Evolutionary conservation across 2,113 vertebrate species (phyloP).

Genomic region (Hemiscyllium ocellatum): DNA sequence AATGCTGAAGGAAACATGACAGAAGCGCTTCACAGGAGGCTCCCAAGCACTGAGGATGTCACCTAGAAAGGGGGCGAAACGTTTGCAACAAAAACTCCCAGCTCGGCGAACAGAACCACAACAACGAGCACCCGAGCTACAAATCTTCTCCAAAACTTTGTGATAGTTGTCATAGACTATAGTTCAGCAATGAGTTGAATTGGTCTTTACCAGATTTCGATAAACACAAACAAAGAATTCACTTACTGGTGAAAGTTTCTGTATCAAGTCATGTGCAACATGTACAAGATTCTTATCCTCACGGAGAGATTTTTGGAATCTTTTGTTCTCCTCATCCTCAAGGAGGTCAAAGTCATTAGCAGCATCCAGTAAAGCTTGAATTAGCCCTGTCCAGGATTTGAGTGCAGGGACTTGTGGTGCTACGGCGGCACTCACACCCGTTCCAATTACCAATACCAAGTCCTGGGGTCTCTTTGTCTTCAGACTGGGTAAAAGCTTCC

Average conservation of each 20-base stretch:
- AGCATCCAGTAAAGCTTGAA: slow-evolving; percentile 85
- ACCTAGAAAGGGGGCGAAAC: too few relatives aligned
- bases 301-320: slow-evolving; percentile 82
- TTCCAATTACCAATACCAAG: slow-evolving; percentile 88
- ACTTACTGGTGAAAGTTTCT: slow-evolving; percentile 92
- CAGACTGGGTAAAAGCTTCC: slow-evolving; percentile 87
- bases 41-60: too few relatives aligned
- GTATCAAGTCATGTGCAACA: slow-evolving; percentile 92
- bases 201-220: background rate
- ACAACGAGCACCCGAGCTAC: too few relatives aligned
- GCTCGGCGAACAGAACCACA: too few relatives aligned
- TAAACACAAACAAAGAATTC: background rate
- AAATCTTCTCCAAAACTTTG: too few relatives aligned
- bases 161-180: too few relatives aligned
- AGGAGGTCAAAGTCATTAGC: slow-evolving; percentile 89
- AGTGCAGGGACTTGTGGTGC: slow-evolving; percentile 86
- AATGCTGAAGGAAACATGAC: too few relatives aligned
- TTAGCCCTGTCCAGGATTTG: slow-evolving; percentile 91
- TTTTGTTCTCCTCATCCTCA: slow-evolving; percentile 83
- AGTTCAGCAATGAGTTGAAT: too few relatives aligned
- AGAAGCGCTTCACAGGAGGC: too few relatives aligned
- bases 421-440: slow-evolving; percentile 85
- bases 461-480: slow-evolving; percentile 86
- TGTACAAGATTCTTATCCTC: slow-evolving; percentile 93
- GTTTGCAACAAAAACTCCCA: too few relatives aligned